Conservation (phyloP, 2,888 invertebrate species). For the Noctua pronuba region DNA sequence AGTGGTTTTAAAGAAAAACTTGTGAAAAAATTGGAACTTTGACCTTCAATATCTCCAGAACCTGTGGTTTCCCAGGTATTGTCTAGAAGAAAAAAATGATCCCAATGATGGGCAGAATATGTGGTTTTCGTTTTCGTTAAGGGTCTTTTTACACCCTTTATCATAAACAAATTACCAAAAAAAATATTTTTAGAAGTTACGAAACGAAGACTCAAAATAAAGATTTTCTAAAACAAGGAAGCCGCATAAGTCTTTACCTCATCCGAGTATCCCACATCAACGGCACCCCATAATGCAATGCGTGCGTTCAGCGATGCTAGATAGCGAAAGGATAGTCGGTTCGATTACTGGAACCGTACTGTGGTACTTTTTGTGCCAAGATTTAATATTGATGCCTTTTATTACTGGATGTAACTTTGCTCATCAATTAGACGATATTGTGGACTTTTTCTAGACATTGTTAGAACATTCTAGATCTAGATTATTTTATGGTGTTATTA, state of each 20-base stretch:
- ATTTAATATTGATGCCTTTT: constrained; percentile 59
- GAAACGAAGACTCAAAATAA: not conserved
- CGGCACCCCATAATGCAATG: constrained; percentile 54
- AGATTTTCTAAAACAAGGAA: not conserved
- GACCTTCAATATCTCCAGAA: no score
- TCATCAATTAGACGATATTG: constrained; percentile 51
- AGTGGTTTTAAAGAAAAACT: no score
- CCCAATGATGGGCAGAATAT: no score
- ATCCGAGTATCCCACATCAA: constrained; percentile 36
- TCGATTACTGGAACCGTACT: constrained; percentile 59
- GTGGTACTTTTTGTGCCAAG: constrained; percentile 45
- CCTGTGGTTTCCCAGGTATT: no score
- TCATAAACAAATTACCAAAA: no score
- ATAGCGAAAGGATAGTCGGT: constrained; percentile 60
- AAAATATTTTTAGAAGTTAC: not conserved
- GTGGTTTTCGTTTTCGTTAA: no score
- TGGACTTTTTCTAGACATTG: constrained; percentile 28
- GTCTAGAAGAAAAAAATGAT: no score
- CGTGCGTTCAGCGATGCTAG: constrained; percentile 54
- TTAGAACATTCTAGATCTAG: constrained; percentile 28
- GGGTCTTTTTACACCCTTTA: no score
- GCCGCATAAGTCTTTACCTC: constrained; percentile 6
- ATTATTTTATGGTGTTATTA: constrained; percentile 33
- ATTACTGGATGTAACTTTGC: constrained; percentile 44
- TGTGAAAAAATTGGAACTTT: no score